Percentiles rank a stretch among this genome's conserved stretches.
Evolutionary conservation across 2,888 invertebrate genomes (phyloP).

Genomic region (Seira musarum): DNA sequence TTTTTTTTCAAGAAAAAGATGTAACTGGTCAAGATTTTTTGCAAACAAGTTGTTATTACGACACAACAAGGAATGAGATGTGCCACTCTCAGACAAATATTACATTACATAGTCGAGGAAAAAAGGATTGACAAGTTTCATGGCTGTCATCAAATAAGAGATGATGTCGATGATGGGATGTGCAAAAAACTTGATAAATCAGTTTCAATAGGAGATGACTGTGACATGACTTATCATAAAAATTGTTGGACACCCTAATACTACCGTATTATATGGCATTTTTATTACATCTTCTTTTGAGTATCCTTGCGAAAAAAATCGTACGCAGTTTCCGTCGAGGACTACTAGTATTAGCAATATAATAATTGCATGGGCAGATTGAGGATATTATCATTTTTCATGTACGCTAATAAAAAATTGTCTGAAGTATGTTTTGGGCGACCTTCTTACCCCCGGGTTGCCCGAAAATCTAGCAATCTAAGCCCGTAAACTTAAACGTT

Average conservation of each 20-base stretch:
- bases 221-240: conserved; percentile 47
- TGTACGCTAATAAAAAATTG: background rate
- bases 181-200: conserved; percentile 50
- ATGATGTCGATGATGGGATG: background rate
- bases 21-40: conserved; percentile 42
- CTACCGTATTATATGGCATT: background rate
- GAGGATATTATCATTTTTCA: background rate
- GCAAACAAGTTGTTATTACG: conserved; percentile 48
- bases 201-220: conserved; percentile 38
- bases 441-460: too few relatives aligned
- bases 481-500: background rate
- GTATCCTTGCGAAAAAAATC: background rate
- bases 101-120: too few relatives aligned
- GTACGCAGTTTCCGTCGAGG: background rate
- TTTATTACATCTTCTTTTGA: background rate
- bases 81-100: conserved; percentile 23
- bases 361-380: too few relatives aligned
- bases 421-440: too few relatives aligned
- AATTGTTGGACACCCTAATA: background rate
- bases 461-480: too few relatives aligned
- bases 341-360: background rate
- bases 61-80: conserved; percentile 47
- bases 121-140: conserved; percentile 47
- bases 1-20: background rate
- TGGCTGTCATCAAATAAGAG: conserved; percentile 30